Evolutionary conservation across 2,113 vertebrate species (phyloP), one percentile per base, ranked within the genome.

Genomic region (Podiceps cristatus): DNA sequence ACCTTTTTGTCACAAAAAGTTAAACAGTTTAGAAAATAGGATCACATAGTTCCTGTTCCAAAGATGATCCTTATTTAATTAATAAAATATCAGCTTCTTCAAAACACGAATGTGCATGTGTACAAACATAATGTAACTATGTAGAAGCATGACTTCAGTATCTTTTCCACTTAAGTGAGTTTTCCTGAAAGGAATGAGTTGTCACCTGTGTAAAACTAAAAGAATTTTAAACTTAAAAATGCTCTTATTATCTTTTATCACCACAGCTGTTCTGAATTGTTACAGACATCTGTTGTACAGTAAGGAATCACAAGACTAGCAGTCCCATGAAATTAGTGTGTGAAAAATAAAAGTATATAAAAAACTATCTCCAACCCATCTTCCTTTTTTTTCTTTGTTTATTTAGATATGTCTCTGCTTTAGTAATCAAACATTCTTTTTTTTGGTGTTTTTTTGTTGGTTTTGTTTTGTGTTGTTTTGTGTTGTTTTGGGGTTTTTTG

Each of bases 61-160:
- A 53, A 87, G 18, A 19, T 7, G 3, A 2, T 56, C 11, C 23
- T 58, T 62, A 37, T 86, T 72, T 18, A 81, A 66, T 63, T 16
- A 47, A 64, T 16, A 37, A 83, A 90, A 86, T 7, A 3, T 20
- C 31, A 66, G 4, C n/a, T 42, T 75, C 37, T 84, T 88, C 52
- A 44, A 40, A 87, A 58, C 2, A 2, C 44, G 27, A 33, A 24
- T 35, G 4, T 4, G 11, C 13, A 11, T 1, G 2, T 7, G 24
- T 40, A 29, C 37, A 55, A 68, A 25, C 8, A n/a, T 7, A 24
- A 4, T 8, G 5, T 23, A 29, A 84, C 9, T 47, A 68, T 6
- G 6, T 10, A 72, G 42, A 49, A 89, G 13, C 10, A 13, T 11
- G 24, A 37, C 11, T 88, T 90, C 1, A 2, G 6, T 53, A 47